Conservation (phyloP, 2,888 invertebrate species). For the Achlya flavicornis region DNA sequence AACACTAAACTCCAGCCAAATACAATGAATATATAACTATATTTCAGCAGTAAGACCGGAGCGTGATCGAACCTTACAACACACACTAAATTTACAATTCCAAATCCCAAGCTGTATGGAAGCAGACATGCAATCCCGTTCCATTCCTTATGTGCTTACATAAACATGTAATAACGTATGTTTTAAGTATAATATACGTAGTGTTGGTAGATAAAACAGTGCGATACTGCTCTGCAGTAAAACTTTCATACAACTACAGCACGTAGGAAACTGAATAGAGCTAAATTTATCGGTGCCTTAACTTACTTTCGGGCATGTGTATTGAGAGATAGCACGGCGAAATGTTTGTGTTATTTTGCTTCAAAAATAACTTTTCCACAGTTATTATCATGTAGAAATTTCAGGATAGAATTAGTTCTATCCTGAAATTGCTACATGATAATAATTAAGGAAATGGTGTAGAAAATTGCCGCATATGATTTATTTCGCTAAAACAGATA, state of each 20-base stretch:
- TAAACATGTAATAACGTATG: slow-evolving; percentile 45
- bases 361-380: not conserved
- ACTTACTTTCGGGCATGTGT: slow-evolving; percentile 7
- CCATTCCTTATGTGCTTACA: slow-evolving; percentile 41
- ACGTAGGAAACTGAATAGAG: slow-evolving; percentile 6
- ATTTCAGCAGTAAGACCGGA: not conserved
- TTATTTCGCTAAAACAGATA: too few species aligned
- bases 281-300: slow-evolving; percentile 8
- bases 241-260: slow-evolving; percentile 6
- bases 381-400: not conserved
- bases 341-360: not conserved
- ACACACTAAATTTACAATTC: not conserved
- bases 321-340: not conserved
- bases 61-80: not conserved
- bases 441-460: too few species aligned
- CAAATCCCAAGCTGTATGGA: slow-evolving; percentile 24
- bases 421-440: too few species aligned
- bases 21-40: not conserved
- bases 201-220: slow-evolving; percentile 12
- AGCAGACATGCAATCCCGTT: slow-evolving; percentile 45
- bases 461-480: too few species aligned
- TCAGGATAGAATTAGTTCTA: too few species aligned
- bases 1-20: too few species aligned
- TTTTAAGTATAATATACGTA: slow-evolving; percentile 25
- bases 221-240: not conserved